Base-by-base conservation (phyloP, 2,888 invertebrate genomes). In the Oeneis ivallda region DNA sequence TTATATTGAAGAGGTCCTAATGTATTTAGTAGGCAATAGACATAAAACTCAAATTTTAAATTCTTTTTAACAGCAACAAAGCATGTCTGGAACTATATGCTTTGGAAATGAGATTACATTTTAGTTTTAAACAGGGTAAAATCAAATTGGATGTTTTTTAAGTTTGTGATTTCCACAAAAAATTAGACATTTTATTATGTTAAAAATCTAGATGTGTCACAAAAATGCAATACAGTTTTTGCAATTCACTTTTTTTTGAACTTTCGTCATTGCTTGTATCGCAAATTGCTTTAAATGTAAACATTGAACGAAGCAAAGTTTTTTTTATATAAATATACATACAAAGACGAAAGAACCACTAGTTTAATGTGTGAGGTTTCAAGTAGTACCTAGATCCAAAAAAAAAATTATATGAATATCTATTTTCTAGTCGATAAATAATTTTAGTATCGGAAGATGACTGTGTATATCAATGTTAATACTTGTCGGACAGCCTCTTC, bases 121-220 rank as follows among this genome's bases (percentile, higher is more conserved):
- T 52, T 52, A 52, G 50, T 52, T 32, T 52, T 52, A 50, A 49
- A 52, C 50, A 52, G 50, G 50, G 50, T 52, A 52, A 32, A 32
- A 32, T 1, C 5, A 52, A 52, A 32, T 52, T 52, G 32, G 17
- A 17, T 47, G 15, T 17, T 47, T 47, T 45, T 47, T 47, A 47
- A 47, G 47, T 47, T 45, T 15, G 5, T 45, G 13, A 9, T 37
- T 37, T 9, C 5, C 8, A 49, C 17, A 7, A 50, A 50, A 13
- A 1, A 9, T 13, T 26, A 32, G 26, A 26, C 0, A 13, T 26
- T 26, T 26, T 26, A 26, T 26, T 26, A 26, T 4, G 26, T 10
- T 50, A 10, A 26, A 8, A 17, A 15, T 15, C 15, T 47, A 47
- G 17, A 3, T 15, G 4, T 47, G 47, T 47, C 47, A 47, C 47